Conservation (phyloP, 2,888 invertebrate genomes). For the Microdon myrmicae region DNA sequence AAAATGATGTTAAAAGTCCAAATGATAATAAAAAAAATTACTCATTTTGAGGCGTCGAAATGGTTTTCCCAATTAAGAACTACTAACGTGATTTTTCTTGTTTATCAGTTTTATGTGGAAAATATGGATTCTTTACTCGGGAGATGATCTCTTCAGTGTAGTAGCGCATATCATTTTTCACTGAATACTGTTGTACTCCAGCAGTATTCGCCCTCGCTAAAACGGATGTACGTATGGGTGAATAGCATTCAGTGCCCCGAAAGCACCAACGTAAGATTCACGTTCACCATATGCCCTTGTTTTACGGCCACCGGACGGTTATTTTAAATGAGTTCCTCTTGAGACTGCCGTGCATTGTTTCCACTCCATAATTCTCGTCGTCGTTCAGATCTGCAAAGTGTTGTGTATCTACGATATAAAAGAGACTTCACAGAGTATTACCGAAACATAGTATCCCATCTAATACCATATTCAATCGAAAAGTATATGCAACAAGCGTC, state of each 20-base stretch:
- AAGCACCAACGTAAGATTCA: slow-evolving; percentile 5
- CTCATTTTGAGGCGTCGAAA: too few species aligned
- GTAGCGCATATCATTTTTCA: neutral
- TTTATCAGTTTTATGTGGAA: too few species aligned
- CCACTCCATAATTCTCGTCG: slow-evolving; percentile 30
- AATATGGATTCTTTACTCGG: neutral
- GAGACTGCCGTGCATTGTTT: slow-evolving; percentile 31
- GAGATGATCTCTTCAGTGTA: slow-evolving; percentile 16
- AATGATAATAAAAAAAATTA: too few species aligned
- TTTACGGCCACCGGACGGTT: slow-evolving; percentile 3
- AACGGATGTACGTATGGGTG: neutral
- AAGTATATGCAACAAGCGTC: slow-evolving; percentile 49
- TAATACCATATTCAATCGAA: slow-evolving; percentile 50
- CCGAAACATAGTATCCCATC: slow-evolving; percentile 35
- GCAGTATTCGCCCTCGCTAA: neutral
- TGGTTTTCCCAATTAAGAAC: too few species aligned
- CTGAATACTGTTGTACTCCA: slow-evolving; percentile 9
- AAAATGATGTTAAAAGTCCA: too few species aligned
- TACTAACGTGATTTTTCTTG: too few species aligned
- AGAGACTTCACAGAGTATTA: slow-evolving; percentile 37
- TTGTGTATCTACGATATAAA: slow-evolving; percentile 27
- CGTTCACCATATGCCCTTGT: neutral
- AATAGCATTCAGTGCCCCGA: slow-evolving; percentile 11
- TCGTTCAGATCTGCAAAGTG: slow-evolving; percentile 1
- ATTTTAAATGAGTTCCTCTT: slow-evolving; percentile 28